These are phyloP conservation scores for Stenotaenia linearis DNA, from an alignment of 2,888 invertebrate species.

Conservation along the genomic window DNA sequence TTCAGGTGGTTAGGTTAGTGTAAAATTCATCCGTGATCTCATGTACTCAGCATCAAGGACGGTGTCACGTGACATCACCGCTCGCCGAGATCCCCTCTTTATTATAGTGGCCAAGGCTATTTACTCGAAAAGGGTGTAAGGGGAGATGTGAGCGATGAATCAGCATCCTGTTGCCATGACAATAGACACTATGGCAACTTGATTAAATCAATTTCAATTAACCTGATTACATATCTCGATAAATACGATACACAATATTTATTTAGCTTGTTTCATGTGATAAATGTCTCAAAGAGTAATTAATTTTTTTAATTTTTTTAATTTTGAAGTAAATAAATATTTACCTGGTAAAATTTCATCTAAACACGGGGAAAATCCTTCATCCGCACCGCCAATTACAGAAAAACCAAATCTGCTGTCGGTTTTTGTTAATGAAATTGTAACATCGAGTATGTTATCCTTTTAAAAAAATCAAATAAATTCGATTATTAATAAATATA, in stretches of 20 bases:
- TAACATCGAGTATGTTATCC: constrained; percentile 37
- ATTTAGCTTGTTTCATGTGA: too few species aligned
- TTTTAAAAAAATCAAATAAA: too few species aligned
- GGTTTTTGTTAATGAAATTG: constrained; percentile 42
- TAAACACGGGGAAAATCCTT: constrained; percentile 47
- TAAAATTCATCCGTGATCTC: neutral
- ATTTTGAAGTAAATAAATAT: too few species aligned
- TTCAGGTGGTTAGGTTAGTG: neutral
- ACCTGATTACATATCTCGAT: neutral
- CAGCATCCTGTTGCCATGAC: constrained; percentile 29
- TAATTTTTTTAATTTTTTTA: too few species aligned
- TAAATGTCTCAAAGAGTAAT: too few species aligned
- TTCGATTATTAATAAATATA: too few species aligned
- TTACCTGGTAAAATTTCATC: constrained; percentile 49
- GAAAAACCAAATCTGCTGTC: constrained; percentile 50
- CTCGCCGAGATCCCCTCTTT: neutral
- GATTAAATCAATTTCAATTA: neutral
- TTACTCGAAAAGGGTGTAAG: neutral
- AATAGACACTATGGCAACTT: neutral
- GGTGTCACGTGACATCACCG: neutral
- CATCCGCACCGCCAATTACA: constrained; percentile 49
- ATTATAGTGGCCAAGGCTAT: neutral
- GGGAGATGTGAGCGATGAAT: neutral
- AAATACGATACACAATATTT: too few species aligned
- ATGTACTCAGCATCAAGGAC: neutral